Evolutionary conservation across 2,888 invertebrate species (phyloP).

Genomic region (Noctua pronuba): DNA sequence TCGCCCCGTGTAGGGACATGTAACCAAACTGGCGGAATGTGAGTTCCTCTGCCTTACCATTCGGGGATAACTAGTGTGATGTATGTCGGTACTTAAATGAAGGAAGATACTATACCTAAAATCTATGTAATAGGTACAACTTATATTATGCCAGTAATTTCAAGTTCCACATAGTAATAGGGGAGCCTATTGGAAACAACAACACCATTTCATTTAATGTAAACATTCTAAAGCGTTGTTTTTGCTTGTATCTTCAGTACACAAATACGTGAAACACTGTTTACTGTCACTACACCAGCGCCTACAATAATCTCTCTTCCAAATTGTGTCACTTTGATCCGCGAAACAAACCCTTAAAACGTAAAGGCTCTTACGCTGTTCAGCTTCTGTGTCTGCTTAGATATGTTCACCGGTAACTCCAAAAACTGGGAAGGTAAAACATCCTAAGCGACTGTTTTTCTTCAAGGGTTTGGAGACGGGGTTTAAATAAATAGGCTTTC

Average conservation of each 20-base stretch:
- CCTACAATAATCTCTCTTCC: conserved; percentile 2
- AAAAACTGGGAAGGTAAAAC: conserved; percentile 19
- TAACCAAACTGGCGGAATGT: neutral
- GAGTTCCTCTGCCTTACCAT: neutral
- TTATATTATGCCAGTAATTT: neutral
- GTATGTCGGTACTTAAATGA: neutral
- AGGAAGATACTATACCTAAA: neutral
- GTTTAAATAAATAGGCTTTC: conserved; percentile 50
- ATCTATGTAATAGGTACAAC: neutral
- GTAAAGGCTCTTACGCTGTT: conserved; percentile 21
- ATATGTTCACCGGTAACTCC: neutral
- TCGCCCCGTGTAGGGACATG: neutral
- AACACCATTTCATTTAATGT: neutral
- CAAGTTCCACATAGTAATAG: neutral
- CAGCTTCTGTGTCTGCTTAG: neutral
- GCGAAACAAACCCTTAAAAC: neutral
- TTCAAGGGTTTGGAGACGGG: conserved; percentile 1
- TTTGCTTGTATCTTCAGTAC: neutral
- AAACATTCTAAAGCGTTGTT: neutral
- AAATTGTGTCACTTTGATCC: conserved; percentile 6
- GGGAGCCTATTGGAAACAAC: neutral
- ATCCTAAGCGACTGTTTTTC: conserved; percentile 24
- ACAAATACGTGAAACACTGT: conserved; percentile 28
- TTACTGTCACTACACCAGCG: conserved; percentile 25
- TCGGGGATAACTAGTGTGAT: neutral